phyloP scores from a whole-genome alignment of 2,888 invertebrate species.

The Seira sanloemensis region DNA sequence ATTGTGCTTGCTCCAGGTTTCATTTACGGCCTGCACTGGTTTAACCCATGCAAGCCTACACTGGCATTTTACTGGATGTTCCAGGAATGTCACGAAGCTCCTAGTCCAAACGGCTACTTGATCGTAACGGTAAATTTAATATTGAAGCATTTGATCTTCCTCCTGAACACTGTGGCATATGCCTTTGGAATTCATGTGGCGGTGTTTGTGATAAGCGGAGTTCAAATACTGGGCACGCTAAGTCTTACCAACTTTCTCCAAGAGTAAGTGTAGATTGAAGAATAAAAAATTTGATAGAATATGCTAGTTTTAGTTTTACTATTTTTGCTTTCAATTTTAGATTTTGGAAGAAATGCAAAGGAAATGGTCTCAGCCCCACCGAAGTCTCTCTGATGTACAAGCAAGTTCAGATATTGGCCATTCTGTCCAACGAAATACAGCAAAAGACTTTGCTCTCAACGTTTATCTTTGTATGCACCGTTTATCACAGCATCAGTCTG shows the following conservation, averaged over 20 bases:
- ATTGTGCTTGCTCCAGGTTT: not conserved
- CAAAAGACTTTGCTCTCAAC: slow-evolving; percentile 1
- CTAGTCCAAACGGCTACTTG: not conserved
- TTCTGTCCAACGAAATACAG: slow-evolving; percentile 6
- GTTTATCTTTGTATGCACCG: not conserved
- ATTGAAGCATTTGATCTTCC: not conserved
- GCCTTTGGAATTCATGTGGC: not conserved
- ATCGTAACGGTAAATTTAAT: not conserved
- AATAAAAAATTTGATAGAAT: not conserved
- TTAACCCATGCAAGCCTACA: slow-evolving; percentile 17
- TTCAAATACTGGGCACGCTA: slow-evolving; percentile 27
- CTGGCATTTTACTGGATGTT: slow-evolving; percentile 31
- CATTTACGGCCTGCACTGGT: slow-evolving; percentile 28
- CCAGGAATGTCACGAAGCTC: not conserved
- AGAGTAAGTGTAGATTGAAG: not conserved
- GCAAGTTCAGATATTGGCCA: slow-evolving; percentile 15
- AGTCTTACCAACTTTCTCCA: not conserved
- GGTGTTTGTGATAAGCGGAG: slow-evolving; percentile 1
- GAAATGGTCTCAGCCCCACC: not conserved
- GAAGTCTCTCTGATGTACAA: not conserved
- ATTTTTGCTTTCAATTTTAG: not conserved
- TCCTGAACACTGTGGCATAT: slow-evolving; percentile 14
- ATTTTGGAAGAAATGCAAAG: not conserved
- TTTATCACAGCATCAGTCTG: not conserved
- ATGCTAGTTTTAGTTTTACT: not conserved